Evolutionary conservation across 2,888 invertebrate genomes (phyloP).

Genomic region (Priocnemis perturbator): DNA sequence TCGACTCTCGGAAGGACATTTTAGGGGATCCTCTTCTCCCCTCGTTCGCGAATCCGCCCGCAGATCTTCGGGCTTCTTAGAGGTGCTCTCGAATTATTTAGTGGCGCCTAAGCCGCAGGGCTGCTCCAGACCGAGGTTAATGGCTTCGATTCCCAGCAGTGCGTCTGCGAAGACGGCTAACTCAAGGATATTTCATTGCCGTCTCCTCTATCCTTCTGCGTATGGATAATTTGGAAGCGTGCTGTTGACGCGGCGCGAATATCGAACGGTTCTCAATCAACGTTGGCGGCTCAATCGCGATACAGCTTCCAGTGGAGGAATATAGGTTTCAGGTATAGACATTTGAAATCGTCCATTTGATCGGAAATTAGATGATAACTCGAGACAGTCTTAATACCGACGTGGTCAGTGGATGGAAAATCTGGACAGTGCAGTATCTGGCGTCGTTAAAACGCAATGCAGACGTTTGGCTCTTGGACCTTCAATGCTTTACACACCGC

Average conservation of each 20-base stretch:
- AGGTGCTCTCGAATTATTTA: slow-evolving; percentile 67
- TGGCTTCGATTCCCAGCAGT: slow-evolving; percentile 68
- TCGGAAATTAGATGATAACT: too few species aligned
- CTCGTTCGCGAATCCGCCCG: slow-evolving; percentile 39
- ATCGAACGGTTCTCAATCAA: not conserved
- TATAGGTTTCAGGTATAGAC: too few species aligned
- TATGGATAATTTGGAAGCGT: slow-evolving; percentile 28
- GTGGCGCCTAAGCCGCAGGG: slow-evolving; percentile 62
- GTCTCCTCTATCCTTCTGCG: slow-evolving; percentile 17
- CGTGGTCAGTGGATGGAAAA: too few species aligned
- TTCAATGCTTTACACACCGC: slow-evolving; percentile 20
- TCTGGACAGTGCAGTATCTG: too few species aligned
- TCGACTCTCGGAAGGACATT: slow-evolving; percentile 42
- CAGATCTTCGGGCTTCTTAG: slow-evolving; percentile 44
- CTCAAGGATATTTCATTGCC: slow-evolving; percentile 53
- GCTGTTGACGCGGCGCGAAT: not conserved
- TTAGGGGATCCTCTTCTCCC: slow-evolving; percentile 43
- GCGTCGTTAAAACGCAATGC: too few species aligned
- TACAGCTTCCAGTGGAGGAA: too few species aligned
- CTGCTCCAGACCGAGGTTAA: slow-evolving; percentile 62
- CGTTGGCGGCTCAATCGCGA: too few species aligned
- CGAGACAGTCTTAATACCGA: too few species aligned
- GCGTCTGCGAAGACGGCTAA: slow-evolving; percentile 46
- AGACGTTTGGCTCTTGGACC: not conserved
- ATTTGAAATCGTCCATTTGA: too few species aligned